Evolutionary conservation across 2,797 vertebrate species (phyloP).

Genomic region (Sebastiscus albofasciatus): DNA sequence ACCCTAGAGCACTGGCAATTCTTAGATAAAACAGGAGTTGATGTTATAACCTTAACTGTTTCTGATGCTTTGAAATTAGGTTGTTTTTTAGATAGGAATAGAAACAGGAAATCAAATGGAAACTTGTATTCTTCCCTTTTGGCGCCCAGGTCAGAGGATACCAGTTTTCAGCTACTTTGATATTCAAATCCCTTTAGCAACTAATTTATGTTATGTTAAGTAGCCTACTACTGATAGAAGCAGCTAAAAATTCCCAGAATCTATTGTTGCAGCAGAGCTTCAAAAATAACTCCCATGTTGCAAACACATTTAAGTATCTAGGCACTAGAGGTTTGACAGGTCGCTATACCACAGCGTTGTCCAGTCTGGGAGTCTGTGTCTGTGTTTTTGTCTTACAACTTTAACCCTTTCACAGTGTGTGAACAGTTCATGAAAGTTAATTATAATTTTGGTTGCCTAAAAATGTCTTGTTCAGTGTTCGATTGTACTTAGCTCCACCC

Average conservation of each 20-base stretch:
- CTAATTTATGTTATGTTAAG: not conserved
- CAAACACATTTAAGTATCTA: not conserved
- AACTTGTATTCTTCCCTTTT: not conserved
- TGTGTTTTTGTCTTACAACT: no score
- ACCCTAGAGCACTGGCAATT: constrained; percentile 31
- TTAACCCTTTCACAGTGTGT: no score
- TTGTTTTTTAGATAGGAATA: not conserved
- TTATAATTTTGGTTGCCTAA: no score
- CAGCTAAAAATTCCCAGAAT: not conserved
- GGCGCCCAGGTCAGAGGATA: not conserved
- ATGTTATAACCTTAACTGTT: not conserved
- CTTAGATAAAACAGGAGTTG: constrained; percentile 16
- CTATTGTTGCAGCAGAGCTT: not conserved
- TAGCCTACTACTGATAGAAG: not conserved
- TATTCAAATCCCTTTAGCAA: not conserved
- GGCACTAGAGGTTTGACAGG: no score
- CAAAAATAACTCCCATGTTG: not conserved
- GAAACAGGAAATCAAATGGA: not conserved
- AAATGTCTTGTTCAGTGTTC: no score
- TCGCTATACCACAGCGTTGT: no score
- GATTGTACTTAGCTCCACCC: no score
- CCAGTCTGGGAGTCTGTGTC: no score
- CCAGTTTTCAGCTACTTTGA: not conserved
- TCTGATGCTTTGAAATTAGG: not conserved
- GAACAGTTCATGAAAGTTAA: no score